phyloP scores from a whole-genome alignment of 1,140 invertebrate genomes.

The Bactericera cockerelli region DNA sequence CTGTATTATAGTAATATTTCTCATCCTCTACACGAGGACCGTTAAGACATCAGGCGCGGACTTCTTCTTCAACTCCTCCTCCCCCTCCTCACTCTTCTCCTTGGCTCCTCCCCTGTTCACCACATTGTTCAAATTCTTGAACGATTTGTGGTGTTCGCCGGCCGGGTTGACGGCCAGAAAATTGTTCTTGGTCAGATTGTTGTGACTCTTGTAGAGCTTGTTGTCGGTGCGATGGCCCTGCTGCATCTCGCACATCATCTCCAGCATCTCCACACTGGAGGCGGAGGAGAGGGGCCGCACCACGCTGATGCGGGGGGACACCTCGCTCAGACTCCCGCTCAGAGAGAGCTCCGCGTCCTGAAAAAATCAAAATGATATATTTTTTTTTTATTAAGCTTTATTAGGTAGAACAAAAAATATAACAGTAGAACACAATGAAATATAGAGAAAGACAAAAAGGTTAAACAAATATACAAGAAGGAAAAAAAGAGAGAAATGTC shows the following conservation, averaged over 20 bases:
- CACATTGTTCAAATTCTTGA: neutral
- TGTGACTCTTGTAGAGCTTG: neutral
- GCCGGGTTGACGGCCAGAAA: neutral
- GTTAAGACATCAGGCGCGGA: neutral
- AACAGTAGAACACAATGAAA: too few species aligned
- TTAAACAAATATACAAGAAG: too few species aligned
- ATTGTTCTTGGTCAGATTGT: neutral
- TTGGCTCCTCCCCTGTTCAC: neutral
- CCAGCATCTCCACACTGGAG: constrained; percentile 38
- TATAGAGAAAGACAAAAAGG: too few species aligned
- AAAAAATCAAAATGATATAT: too few species aligned
- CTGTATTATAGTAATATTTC: too few species aligned
- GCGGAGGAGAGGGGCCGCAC: constrained; percentile 39
- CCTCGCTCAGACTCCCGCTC: constrained; percentile 20
- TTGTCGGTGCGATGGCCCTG: constrained; percentile 23
- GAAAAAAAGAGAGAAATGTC: too few species aligned
- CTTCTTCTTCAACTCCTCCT: neutral
- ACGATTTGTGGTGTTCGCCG: neutral
- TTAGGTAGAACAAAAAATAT: too few species aligned
- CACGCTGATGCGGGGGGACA: constrained; percentile 34
- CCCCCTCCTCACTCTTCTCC: neutral
- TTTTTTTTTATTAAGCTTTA: too few species aligned
- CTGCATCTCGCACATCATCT: constrained; percentile 41
- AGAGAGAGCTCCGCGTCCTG: constrained; percentile 26
- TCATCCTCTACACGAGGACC: neutral